Percentiles rank a stretch among this genome's conserved stretches.
Conservation (phyloP, 2,888 invertebrate genomes). For the Napeogenes sylphis region DNA sequence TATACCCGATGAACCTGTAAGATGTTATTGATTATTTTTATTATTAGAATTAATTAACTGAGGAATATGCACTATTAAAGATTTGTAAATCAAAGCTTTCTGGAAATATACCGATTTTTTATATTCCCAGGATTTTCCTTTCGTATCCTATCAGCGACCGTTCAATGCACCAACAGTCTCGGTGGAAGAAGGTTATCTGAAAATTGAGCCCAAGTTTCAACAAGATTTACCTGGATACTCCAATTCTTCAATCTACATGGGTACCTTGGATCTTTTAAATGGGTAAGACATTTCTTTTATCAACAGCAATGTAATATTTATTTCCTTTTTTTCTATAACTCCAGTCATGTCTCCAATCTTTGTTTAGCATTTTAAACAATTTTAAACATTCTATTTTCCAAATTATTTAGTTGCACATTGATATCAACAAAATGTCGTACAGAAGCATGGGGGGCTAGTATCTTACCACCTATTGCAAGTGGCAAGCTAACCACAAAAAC, state of each 20-base stretch:
- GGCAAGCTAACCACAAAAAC: conserved; percentile 79
- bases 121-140: conserved; percentile 53
- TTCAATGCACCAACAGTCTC: conserved; percentile 40
- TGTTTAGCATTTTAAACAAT: background rate
- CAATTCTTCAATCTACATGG: conserved; percentile 46
- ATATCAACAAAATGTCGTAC: conserved; percentile 39
- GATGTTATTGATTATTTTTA: conserved; percentile 14
- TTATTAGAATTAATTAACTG: no score
- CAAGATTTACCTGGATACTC: conserved; percentile 45
- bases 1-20: conserved; percentile 62
- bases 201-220: conserved; percentile 50
- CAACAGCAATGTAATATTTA: background rate
- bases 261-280: conserved; percentile 47
- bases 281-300: conserved; percentile 41
- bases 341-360: background rate
- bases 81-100: no score
- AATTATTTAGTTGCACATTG: conserved; percentile 47
- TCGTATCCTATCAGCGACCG: conserved; percentile 57
- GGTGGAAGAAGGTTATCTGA: conserved; percentile 43
- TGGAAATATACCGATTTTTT: background rate
- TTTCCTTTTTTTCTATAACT: background rate
- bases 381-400: background rate
- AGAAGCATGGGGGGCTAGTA: conserved; percentile 50
- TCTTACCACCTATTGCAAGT: conserved; percentile 83
- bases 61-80: no score